Evolutionary conservation across 2,113 vertebrate species (phyloP), one percentile per base, ranked within the genome.

Genomic region (Sebastes fasciatus): DNA sequence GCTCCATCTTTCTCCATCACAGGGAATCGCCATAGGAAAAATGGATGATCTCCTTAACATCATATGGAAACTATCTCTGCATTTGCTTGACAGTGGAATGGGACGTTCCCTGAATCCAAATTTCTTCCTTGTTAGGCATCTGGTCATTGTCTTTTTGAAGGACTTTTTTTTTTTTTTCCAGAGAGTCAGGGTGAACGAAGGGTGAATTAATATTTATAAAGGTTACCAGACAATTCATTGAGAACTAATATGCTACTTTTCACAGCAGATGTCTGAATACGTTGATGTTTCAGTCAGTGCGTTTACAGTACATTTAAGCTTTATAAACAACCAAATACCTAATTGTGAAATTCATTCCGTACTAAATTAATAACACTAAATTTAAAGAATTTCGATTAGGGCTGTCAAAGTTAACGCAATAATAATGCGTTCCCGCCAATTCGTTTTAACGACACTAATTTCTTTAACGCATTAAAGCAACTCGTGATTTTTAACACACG

Each of bases 11-110:
- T 66, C 21, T 67, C 42, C 55, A 48, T 74, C n/a, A 13, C 21
- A 58, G 45, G 65, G 57, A 74, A 67, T 55, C 42, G 12, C 40
- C n/a, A 17, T 26, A 51, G 60, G 57, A 84, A 79, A 76, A 88
- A 74, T 1, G 34, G n/a, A 71, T 79, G 74, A 82, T 62, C 48
- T 84, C 58, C 76, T 76, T 55, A 73, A 52, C 51, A 57, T 77
- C 63, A 79, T 77, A 66, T 86, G 89, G 81, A 71, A 86, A 74
- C 34, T 34, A 69, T 90, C 79, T 66, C 21, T 84, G 73, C 49
- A n/a, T 67, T 64, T 34, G 26, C 23, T 51, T 23, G 58, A 74
- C 75, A n/a, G 16, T 79, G 55, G 70, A 82, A 72, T 77, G 40
- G 68, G 51, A 55, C 42, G 34, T 67, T 71, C 57, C 13, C 66